Percentiles rank a stretch among this genome's conserved stretches.
Evolutionary conservation across 2,113 vertebrate genomes (phyloP).

Genomic region (Crotophaga sulcirostris): DNA sequence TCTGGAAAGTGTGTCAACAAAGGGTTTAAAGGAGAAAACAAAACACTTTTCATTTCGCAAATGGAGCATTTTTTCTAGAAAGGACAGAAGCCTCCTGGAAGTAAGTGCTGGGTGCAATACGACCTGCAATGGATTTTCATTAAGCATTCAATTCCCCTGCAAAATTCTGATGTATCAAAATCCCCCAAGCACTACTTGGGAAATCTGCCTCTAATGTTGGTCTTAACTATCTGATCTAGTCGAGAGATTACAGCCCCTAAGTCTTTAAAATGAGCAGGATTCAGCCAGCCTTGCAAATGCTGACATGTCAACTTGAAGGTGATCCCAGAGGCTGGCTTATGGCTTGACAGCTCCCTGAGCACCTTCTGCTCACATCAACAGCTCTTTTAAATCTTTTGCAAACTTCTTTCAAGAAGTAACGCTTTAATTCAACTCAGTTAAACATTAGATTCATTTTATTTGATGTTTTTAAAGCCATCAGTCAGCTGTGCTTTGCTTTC

Average conservation of each 20-base stretch:
- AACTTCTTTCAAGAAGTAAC: conserved; percentile 17
- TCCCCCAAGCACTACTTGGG: neutral
- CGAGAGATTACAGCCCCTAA: neutral
- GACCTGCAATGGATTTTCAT: neutral
- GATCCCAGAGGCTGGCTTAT: conserved; percentile 1
- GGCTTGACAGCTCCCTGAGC: neutral
- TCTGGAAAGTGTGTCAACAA: conserved; percentile 43
- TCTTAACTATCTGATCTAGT: neutral
- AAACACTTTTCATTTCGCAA: neutral
- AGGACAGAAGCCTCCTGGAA: neutral
- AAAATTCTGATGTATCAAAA: neutral
- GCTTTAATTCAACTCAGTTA: neutral
- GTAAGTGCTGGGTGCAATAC: neutral
- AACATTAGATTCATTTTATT: neutral
- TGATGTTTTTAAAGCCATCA: neutral
- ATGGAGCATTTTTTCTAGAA: neutral
- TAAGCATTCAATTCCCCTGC: neutral
- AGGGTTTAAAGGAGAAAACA: conserved; percentile 10
- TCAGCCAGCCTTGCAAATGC: neutral
- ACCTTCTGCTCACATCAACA: conserved; percentile 30
- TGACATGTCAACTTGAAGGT: neutral
- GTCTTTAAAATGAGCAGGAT: conserved; percentile 29
- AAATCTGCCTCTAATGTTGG: neutral
- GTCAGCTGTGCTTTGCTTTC: neutral
- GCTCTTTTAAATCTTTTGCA: neutral